A percentile compares a stretch with the other conserved stretches of the same genome.
phyloP scores from a whole-genome alignment of 2,888 invertebrate species.

The Monopis laevigella region DNA sequence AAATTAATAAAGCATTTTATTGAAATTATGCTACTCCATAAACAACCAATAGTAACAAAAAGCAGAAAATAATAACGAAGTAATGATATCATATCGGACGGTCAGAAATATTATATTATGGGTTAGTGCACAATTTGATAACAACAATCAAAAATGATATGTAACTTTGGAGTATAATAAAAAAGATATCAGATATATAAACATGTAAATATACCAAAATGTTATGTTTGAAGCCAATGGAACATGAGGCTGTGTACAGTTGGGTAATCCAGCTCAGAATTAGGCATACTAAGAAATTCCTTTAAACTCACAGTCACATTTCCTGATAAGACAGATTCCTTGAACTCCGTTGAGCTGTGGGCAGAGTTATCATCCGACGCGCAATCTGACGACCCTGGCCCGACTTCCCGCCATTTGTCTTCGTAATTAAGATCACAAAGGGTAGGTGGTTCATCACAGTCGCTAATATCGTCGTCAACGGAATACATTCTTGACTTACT shows the following conservation, averaged over 20 bases:
- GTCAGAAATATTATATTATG: no score
- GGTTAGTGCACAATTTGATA: background rate
- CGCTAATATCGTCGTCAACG: constrained; percentile 47
- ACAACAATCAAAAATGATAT: background rate
- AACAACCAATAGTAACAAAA: no score
- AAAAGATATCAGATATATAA: background rate
- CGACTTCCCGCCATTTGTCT: constrained; percentile 43
- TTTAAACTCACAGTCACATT: constrained; percentile 38
- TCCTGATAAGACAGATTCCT: constrained; percentile 27
- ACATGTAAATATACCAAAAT: constrained; percentile 15
- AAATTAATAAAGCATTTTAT: no score
- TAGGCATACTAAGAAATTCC: constrained; percentile 51
- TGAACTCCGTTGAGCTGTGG: constrained; percentile 41
- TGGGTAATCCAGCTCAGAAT: constrained; percentile 55
- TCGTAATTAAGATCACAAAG: constrained; percentile 49
- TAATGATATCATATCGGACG: no score
- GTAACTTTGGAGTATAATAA: no score
- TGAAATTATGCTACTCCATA: no score
- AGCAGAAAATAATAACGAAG: no score
- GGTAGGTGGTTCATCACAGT: constrained; percentile 54
- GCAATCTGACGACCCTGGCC: constrained; percentile 38
- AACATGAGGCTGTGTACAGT: constrained; percentile 63
- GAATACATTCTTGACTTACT: constrained; percentile 32
- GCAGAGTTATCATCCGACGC: constrained; percentile 56
- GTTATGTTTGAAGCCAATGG: constrained; percentile 64